Conservation (phyloP, 2,113 vertebrate genomes). For the human (Homo sapiens) region DNA sequence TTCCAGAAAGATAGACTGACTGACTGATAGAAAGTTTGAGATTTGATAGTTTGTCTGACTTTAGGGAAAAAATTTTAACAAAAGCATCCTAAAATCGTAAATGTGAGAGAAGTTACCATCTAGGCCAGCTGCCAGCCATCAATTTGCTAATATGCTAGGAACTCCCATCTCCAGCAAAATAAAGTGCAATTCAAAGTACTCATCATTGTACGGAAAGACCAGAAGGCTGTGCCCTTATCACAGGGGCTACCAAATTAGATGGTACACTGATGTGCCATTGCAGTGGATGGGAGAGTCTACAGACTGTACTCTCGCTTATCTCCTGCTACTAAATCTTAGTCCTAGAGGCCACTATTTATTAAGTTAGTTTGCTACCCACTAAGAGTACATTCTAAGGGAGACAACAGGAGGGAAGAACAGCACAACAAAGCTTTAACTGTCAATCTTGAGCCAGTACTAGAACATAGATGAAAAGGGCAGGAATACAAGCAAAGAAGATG, state of each 20-base stretch:
- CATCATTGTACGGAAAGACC: not conserved
- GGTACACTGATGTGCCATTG: not conserved
- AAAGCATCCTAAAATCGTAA: not conserved
- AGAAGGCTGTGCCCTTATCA: not conserved
- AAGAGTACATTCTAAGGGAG: not conserved
- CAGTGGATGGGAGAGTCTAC: not conserved
- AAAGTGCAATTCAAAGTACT: not conserved
- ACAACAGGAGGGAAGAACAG: not conserved
- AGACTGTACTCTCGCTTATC: not conserved
- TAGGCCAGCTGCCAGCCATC: not conserved
- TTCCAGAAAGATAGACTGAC: not conserved
- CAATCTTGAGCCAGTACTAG: not conserved
- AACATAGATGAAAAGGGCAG: not conserved
- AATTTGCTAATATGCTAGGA: not conserved
- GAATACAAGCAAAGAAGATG: not conserved
- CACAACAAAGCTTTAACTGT: not conserved
- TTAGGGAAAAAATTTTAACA: not conserved
- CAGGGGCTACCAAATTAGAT: not conserved
- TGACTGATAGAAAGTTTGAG: not conserved
- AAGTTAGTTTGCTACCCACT: not conserved
- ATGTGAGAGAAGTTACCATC: not conserved
- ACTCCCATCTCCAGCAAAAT: not conserved
- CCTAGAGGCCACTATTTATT: not conserved
- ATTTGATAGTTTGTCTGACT: slow-evolving; percentile 1
- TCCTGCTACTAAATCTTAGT: not conserved